These are phyloP conservation scores for Propsilocerus akamusi DNA, from an alignment of 1,140 invertebrate genomes.

Conservation along the genomic window DNA sequence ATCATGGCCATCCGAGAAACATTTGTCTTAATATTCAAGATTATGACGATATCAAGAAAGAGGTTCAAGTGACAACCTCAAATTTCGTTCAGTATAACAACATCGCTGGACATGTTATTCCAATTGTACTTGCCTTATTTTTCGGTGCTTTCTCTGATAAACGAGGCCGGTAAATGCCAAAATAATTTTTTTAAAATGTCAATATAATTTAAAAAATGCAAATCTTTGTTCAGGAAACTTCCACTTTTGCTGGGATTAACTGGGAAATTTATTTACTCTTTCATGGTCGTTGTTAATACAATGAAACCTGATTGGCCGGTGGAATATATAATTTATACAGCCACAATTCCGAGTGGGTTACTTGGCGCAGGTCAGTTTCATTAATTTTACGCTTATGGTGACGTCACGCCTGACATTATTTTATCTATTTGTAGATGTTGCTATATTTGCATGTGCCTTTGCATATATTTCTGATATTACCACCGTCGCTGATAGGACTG, in stretches of 20 bases:
- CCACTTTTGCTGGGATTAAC: conserved; percentile 43
- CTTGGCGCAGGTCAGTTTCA: too few relatives aligned
- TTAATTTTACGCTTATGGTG: too few relatives aligned
- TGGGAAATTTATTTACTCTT: conserved; percentile 53
- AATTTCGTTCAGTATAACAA: conserved; percentile 55
- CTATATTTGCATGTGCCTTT: conserved; percentile 53
- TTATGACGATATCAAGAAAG: conserved; percentile 31
- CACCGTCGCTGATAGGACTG: conserved; percentile 36
- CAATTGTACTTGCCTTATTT: conserved; percentile 53
- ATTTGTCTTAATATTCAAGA: conserved; percentile 37
- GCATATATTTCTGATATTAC: conserved; percentile 54
- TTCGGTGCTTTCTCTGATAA: conserved; percentile 57
- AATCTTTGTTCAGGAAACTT: conserved; percentile 31
- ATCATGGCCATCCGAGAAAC: conserved; percentile 40
- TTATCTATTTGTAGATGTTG: too few relatives aligned
- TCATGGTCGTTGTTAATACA: conserved; percentile 48
- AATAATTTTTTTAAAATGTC: too few relatives aligned
- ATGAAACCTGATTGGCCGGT: conserved; percentile 43
- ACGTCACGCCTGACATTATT: too few relatives aligned
- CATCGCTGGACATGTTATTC: conserved; percentile 44
- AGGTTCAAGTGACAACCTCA: conserved; percentile 50
- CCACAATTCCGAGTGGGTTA: conserved; percentile 46
- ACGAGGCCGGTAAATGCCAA: conserved; percentile 26
- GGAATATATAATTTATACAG: conserved; percentile 51
- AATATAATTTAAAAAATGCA: neutral